Evolutionary conservation across 2,113 vertebrate species (phyloP), one percentile per base, ranked within the genome.

Genomic region (Lasiurus cinereus): DNA sequence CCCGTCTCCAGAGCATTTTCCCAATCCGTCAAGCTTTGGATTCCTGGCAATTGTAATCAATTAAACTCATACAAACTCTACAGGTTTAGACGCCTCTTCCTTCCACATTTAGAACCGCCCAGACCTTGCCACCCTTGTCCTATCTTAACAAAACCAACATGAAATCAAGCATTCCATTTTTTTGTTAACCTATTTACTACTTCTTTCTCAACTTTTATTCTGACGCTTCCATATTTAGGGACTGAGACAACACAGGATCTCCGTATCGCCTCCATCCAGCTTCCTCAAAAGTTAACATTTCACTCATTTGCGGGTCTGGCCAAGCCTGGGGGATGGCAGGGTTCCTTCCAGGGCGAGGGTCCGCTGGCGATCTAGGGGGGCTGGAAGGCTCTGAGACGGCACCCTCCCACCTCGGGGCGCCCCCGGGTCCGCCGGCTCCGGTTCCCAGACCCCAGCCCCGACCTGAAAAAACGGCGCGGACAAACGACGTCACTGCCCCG

Each of bases 331-430:
- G n/a, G 8, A 18, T 33, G 16, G n/a, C n/a, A n/a, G 15, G 67
- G 46, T 18, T 76, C 46, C 73, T 18, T 76, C 46, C 73, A 19
- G 4, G 27, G 29, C 27, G 46, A 31, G 46, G 46, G 8, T 19
- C 33, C 33, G 8, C 27, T 39, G 5, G 33, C 31, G n/a, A 36
- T 14, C 54, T 18, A 33, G 3, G 69, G 31, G 1, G 11, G 1
- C n/a, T 7, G 21, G 24, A 16, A 24, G 59, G 16, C 22, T 8
- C 70, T 10, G 4, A 19, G 29, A 24, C 0, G 6, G 3, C 48
- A 5, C 31, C 64, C 22, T 2, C 1, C 36, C 27, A 0, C 18
- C 6, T 16, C 19, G 0, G 12, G 15, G 73, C 5, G 6, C 6
- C 8, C 39, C 6, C 1, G 39, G 8, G 1, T 2, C 21, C 7